Percentiles rank a stretch among this genome's conserved stretches.
These are phyloP conservation scores for Microcebus ravelobensis DNA, from an alignment of 2,113 vertebrate genomes.

Conservation along the genomic window DNA sequence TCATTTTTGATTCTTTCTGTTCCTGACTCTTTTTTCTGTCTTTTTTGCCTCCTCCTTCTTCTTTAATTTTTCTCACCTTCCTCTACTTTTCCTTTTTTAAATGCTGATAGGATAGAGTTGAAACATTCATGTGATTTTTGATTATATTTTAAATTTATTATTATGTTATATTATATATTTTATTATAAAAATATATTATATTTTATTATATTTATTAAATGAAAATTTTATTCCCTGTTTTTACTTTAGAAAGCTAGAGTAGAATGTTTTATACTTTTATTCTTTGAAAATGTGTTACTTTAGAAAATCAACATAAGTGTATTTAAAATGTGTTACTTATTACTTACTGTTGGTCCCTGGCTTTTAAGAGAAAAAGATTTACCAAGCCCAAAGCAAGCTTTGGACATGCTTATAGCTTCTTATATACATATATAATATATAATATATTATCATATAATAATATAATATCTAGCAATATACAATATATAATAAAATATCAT, in stretches of 20 bases:
- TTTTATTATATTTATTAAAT: neutral
- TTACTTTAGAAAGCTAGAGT: constrained; percentile 16
- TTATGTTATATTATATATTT: neutral
- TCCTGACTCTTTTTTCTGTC: neutral
- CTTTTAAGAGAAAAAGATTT: constrained; percentile 37
- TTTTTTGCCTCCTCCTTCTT: neutral
- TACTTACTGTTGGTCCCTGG: neutral
- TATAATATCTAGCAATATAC: neutral
- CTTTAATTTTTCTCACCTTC: neutral
- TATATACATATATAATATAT: neutral
- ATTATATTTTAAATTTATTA: neutral
- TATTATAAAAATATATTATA: neutral
- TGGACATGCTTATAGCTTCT: neutral
- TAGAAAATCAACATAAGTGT: neutral
- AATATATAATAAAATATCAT: neutral
- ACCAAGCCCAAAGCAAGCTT: neutral
- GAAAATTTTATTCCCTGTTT: neutral
- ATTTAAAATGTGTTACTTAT: constrained; percentile 2
- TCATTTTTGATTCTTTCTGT: neutral
- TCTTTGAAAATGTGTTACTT: constrained; percentile 43
- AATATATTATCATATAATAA: neutral
- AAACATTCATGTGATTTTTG: neutral
- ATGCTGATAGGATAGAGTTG: neutral
- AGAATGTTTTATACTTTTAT: neutral
- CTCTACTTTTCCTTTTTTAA: neutral